A percentile compares a stretch with the other conserved stretches of the same genome.
Conservation (phyloP, 2,888 invertebrate genomes). For the Agriopis aurantiaria region DNA sequence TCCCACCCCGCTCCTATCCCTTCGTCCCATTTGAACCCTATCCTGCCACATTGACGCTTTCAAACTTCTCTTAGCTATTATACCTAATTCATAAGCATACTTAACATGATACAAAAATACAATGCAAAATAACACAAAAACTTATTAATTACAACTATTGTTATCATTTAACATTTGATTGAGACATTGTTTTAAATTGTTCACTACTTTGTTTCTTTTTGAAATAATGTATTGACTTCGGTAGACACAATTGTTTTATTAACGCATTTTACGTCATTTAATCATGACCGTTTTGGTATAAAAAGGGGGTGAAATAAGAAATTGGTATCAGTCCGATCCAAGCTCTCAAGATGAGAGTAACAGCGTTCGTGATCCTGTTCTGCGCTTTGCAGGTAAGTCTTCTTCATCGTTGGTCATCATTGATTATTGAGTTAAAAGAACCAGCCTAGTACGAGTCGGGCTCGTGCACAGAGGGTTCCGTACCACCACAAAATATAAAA, state of each 20-base stretch:
- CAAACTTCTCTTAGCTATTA: too few relatives aligned
- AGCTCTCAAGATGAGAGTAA: constrained; percentile 81
- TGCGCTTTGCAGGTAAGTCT: constrained; percentile 78
- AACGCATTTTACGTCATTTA: constrained; percentile 51
- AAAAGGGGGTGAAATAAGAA: constrained; percentile 54
- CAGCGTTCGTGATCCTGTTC: constrained; percentile 81
- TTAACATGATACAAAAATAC: background rate
- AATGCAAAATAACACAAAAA: constrained; percentile 30
- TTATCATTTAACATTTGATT: constrained; percentile 57
- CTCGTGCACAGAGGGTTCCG: too few relatives aligned
- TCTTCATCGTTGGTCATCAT: background rate
- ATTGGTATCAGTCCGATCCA: constrained; percentile 75
- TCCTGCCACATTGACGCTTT: too few relatives aligned
- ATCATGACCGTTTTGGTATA: constrained; percentile 62
- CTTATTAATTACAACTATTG: constrained; percentile 66
- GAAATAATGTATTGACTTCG: constrained; percentile 60
- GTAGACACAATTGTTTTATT: constrained; percentile 48
- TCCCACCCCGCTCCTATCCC: too few relatives aligned
- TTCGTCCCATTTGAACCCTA: too few relatives aligned
- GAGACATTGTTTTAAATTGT: constrained; percentile 58
- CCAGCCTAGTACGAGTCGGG: too few relatives aligned
- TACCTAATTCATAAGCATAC: background rate
- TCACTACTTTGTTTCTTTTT: constrained; percentile 56
- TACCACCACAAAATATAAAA: too few relatives aligned
- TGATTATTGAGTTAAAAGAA: background rate